Conservation (phyloP, 1,140 invertebrate genomes). For the Schlechtendalia chinensis region DNA sequence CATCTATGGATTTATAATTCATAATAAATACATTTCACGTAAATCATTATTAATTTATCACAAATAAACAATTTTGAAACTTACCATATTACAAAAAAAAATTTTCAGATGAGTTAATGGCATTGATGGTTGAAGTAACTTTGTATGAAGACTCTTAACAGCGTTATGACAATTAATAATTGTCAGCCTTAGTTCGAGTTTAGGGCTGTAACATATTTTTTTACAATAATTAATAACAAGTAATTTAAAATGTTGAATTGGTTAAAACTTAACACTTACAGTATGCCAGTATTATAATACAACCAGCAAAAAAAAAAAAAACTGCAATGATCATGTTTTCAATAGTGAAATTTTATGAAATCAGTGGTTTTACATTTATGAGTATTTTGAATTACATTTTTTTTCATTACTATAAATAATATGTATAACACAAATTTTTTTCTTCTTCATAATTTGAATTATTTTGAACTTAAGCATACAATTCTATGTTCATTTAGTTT, state of each 20-base stretch:
- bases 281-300: not conserved
- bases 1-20: conserved; percentile 55
- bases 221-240: not conserved
- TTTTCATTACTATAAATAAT: no score
- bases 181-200: conserved; percentile 34
- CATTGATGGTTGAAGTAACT: conserved; percentile 69
- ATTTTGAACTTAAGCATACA: no score
- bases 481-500: no score
- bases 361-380: no score
- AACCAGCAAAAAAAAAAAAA: no score
- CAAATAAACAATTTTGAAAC: not conserved
- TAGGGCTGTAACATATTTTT: conserved; percentile 24
- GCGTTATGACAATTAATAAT: conserved; percentile 23
- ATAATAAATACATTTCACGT: not conserved
- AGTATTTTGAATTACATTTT: no score
- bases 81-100: conserved; percentile 71
- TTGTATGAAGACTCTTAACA: conserved; percentile 60
- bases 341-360: no score
- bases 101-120: conserved; percentile 72
- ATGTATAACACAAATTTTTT: no score
- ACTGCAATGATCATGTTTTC: no score
- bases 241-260: not conserved
- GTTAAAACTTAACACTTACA: not conserved
- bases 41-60: not conserved
- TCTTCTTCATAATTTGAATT: no score